A percentile compares a stretch with the other conserved stretches of the same genome.
Evolutionary conservation across 2,888 invertebrate species (phyloP).

Genomic region (Catocala fraxini): DNA sequence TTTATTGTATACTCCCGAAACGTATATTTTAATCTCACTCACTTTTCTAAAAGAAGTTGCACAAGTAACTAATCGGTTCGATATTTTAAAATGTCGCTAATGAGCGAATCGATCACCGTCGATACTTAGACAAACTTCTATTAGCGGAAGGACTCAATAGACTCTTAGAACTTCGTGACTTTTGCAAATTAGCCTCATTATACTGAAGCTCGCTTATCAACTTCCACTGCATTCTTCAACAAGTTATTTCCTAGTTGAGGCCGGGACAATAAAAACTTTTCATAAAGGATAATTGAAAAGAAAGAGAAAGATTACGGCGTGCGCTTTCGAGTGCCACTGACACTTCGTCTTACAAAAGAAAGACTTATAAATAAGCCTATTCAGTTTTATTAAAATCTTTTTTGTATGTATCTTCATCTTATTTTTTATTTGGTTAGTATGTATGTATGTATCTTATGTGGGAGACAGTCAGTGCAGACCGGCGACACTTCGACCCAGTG

Average conservation of each 20-base stretch:
- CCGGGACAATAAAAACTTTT: constrained; percentile 44
- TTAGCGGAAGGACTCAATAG: constrained; percentile 56
- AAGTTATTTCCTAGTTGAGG: constrained; percentile 42
- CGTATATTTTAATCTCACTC: background rate
- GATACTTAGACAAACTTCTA: constrained; percentile 60
- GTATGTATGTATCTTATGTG: too few relatives aligned
- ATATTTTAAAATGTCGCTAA: constrained; percentile 15
- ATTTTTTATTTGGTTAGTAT: too few relatives aligned
- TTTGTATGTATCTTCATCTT: background rate
- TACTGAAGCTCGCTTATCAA: constrained; percentile 50
- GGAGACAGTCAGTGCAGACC: too few relatives aligned
- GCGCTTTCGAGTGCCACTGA: constrained; percentile 26
- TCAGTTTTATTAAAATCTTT: constrained; percentile 8
- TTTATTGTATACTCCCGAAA: too few relatives aligned
- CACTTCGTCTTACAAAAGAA: constrained; percentile 12
- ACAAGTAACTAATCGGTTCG: constrained; percentile 43
- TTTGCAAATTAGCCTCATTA: constrained; percentile 81
- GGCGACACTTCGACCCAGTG: too few relatives aligned
- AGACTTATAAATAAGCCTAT: constrained; percentile 20
- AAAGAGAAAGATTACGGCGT: constrained; percentile 35
- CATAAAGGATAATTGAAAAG: constrained; percentile 43
- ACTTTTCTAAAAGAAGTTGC: background rate
- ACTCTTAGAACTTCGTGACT: constrained; percentile 59
- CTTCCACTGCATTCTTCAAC: constrained; percentile 58
- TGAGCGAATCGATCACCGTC: constrained; percentile 22